phyloP scores from a whole-genome alignment of 2,888 invertebrate genomes.

The Apodemia mormo region DNA sequence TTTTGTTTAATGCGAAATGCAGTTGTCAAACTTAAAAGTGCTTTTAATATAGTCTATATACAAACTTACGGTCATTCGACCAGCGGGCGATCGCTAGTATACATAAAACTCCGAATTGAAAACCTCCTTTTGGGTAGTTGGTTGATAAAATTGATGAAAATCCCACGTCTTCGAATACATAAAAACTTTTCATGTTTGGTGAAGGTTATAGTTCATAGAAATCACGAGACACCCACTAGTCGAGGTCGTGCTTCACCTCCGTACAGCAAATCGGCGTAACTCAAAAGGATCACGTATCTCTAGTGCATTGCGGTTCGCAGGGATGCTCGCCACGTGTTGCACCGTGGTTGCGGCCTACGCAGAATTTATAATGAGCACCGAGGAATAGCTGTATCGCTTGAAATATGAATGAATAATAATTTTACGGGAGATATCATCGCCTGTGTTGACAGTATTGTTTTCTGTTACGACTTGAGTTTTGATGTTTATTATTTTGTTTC shows the following conservation, averaged over 20 bases:
- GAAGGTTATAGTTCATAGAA: not conserved
- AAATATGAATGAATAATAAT: slow-evolving; percentile 15
- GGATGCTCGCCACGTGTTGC: slow-evolving; percentile 46
- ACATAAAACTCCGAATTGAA: too few relatives aligned
- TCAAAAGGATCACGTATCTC: slow-evolving; percentile 54
- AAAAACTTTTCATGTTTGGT: too few relatives aligned
- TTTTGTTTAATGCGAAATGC: too few relatives aligned
- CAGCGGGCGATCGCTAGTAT: too few relatives aligned
- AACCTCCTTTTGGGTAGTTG: too few relatives aligned
- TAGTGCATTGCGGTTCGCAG: slow-evolving; percentile 51
- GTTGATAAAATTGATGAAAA: too few relatives aligned
- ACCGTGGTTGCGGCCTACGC: slow-evolving; percentile 39
- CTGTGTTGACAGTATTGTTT: not conserved
- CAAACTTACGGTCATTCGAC: too few relatives aligned
- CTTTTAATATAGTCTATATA: too few relatives aligned
- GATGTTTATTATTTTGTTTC: not conserved
- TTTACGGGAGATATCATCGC: slow-evolving; percentile 11
- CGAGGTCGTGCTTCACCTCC: not conserved
- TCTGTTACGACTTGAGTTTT: not conserved
- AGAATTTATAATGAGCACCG: slow-evolving; percentile 44
- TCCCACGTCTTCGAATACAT: too few relatives aligned
- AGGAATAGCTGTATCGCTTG: slow-evolving; percentile 14
- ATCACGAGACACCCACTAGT: not conserved
- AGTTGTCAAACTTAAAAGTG: too few relatives aligned
- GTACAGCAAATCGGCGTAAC: slow-evolving; percentile 51